Evolutionary conservation across 1,140 invertebrate genomes (phyloP).

Genomic region (Dendroctonus valens): DNA sequence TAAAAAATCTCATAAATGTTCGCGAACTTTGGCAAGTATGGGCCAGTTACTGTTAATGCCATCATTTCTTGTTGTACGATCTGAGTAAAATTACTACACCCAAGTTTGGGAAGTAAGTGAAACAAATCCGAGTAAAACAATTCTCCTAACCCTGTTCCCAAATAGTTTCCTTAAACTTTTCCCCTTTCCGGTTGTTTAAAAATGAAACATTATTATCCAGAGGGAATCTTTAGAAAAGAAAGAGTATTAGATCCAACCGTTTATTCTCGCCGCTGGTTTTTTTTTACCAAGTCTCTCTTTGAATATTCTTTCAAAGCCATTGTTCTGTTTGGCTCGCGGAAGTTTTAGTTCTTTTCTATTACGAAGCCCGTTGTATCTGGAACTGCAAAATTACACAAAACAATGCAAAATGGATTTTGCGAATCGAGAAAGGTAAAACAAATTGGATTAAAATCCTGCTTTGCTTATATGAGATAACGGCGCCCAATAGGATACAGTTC

Average conservation of each 20-base stretch:
- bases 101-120: background rate
- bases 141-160: slow-evolving; percentile 5
- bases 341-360: slow-evolving; percentile 19
- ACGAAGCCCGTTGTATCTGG: slow-evolving; percentile 3
- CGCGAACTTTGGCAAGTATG: too few relatives aligned
- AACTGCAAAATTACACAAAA: slow-evolving; percentile 11
- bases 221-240: slow-evolving; percentile 10
- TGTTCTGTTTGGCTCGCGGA: slow-evolving; percentile 6
- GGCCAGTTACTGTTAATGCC: too few relatives aligned
- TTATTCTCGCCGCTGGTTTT: slow-evolving; percentile 14
- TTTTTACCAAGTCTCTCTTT: slow-evolving; percentile 11
- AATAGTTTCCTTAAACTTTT: slow-evolving; percentile 20
- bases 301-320: slow-evolving; percentile 18
- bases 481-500: too few relatives aligned
- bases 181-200: slow-evolving; percentile 16
- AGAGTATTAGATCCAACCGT: slow-evolving; percentile 13
- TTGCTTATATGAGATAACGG: too few relatives aligned
- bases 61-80: too few relatives aligned
- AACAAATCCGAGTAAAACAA: slow-evolving; percentile 20
- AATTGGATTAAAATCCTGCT: background rate
- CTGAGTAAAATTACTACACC: too few relatives aligned
- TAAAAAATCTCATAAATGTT: too few relatives aligned
- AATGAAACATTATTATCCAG: slow-evolving; percentile 24
- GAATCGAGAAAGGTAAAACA: background rate
- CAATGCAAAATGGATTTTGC: slow-evolving; percentile 5